Evolutionary conservation across 2,797 vertebrate species (phyloP).

Genomic region (Cirrhinus molitorella): DNA sequence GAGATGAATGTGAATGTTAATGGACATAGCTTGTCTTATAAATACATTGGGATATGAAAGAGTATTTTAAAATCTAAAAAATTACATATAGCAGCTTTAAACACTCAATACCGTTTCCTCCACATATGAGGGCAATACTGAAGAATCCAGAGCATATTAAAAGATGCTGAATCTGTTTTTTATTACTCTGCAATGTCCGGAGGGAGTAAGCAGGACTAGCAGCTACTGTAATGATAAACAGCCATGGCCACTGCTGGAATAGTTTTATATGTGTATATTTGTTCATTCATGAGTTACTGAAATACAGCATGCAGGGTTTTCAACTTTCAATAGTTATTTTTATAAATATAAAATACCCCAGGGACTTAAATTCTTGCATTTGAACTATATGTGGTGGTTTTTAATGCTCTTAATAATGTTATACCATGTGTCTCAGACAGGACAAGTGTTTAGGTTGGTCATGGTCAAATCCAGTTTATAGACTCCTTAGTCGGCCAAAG

Average conservation of each 20-base stretch:
- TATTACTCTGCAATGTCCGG: neutral
- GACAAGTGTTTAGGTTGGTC: neutral
- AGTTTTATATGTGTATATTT: neutral
- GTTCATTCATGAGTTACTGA: neutral
- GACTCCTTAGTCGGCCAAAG: conserved; percentile 8
- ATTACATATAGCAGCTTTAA: neutral
- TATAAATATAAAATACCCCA: neutral
- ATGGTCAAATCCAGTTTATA: conserved; percentile 3
- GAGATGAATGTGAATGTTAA: neutral
- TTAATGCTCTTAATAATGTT: neutral
- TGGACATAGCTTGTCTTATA: neutral
- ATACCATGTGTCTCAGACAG: neutral
- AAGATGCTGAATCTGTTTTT: neutral
- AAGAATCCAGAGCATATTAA: neutral
- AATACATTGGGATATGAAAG: neutral
- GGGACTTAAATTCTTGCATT: neutral
- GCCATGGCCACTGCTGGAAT: neutral
- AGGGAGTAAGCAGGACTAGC: neutral
- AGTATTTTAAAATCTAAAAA: neutral
- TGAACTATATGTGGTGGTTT: too few relatives aligned
- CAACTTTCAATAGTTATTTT: too few relatives aligned
- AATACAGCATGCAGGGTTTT: neutral
- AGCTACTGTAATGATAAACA: neutral
- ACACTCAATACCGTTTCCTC: neutral
- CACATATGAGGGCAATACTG: neutral